A percentile compares a stretch with the other conserved stretches of the same genome.
These are phyloP conservation scores for Cerceris ruficornis DNA, from an alignment of 2,888 invertebrate genomes.

Conservation along the genomic window DNA sequence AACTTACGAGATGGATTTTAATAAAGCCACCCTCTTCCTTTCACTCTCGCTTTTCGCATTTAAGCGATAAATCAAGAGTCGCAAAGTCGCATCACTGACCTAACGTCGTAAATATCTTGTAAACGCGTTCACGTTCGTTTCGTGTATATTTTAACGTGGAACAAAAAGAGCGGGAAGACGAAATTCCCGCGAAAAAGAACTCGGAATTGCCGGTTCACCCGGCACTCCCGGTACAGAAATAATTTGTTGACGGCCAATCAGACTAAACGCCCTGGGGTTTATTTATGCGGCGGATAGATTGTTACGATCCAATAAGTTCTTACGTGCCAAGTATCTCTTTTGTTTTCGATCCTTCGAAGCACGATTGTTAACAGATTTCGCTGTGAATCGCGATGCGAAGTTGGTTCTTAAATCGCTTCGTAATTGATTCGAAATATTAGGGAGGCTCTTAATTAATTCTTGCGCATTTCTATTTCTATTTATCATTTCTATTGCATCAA, in stretches of 20 bases:
- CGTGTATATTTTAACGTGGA: slow-evolving; percentile 16
- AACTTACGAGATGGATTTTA: too few relatives aligned
- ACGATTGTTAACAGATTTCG: background rate
- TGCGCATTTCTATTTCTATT: too few relatives aligned
- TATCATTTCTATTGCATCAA: too few relatives aligned
- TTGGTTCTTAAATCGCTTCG: background rate
- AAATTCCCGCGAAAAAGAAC: slow-evolving; percentile 11
- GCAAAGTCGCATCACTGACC: slow-evolving; percentile 8
- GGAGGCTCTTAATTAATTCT: too few relatives aligned
- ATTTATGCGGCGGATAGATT: slow-evolving; percentile 26
- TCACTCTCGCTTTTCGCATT: background rate
- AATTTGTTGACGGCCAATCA: slow-evolving; percentile 1
- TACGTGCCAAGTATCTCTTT: slow-evolving; percentile 12
- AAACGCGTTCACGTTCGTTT: slow-evolving; percentile 5
- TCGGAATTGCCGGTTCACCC: slow-evolving; percentile 1
- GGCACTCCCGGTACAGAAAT: slow-evolving; percentile 6
- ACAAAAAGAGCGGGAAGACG: slow-evolving; percentile 1
- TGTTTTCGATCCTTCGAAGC: background rate
- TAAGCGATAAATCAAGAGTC: background rate
- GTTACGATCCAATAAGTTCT: slow-evolving; percentile 16
- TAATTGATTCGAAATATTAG: too few relatives aligned
- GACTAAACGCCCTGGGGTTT: slow-evolving; percentile 14
- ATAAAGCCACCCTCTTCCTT: too few relatives aligned
- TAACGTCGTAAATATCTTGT: slow-evolving; percentile 4
- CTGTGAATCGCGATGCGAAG: background rate